Conservation (phyloP, 2,797 vertebrate genomes). For the Paedocypris micromegethes region DNA sequence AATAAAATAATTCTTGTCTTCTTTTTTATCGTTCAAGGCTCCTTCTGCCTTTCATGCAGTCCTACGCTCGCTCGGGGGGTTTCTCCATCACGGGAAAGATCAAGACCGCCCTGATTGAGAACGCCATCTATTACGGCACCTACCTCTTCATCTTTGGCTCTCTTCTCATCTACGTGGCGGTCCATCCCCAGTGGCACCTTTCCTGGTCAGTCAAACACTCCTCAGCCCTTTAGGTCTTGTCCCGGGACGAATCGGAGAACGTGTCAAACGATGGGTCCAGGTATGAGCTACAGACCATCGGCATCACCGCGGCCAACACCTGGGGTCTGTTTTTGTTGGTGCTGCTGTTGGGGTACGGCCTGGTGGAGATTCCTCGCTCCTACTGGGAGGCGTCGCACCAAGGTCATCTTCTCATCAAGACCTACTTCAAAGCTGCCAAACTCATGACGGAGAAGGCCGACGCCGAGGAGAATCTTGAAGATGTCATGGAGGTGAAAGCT, state of each 20-base stretch:
- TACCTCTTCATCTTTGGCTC: conserved; percentile 96
- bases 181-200: conserved; percentile 82
- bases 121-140: conserved; percentile 95
- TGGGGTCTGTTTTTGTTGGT: conserved; percentile 97
- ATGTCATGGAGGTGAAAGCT: conserved; percentile 85
- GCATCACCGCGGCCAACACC: conserved; percentile 95
- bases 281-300: conserved; percentile 92
- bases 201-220: conserved; percentile 76
- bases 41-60: conserved; percentile 96
- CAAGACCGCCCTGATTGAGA: conserved; percentile 93
- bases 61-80: conserved; percentile 91
- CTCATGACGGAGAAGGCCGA: conserved; percentile 97
- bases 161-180: conserved; percentile 92
- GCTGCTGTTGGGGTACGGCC: conserved; percentile 86
- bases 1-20: neutral
- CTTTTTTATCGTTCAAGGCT: conserved; percentile 68
- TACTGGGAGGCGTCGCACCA: conserved; percentile 88
- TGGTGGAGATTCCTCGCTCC: conserved; percentile 94
- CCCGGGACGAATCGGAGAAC: too few relatives aligned
- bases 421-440: conserved; percentile 95
- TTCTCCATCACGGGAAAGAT: conserved; percentile 96
- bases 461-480: conserved; percentile 92
- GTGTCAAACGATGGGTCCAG: conserved; percentile 51
- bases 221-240: neutral
- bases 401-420: conserved; percentile 88